Evolutionary conservation across 1,140 invertebrate species (phyloP).

Genomic region (Atta colombica): DNA sequence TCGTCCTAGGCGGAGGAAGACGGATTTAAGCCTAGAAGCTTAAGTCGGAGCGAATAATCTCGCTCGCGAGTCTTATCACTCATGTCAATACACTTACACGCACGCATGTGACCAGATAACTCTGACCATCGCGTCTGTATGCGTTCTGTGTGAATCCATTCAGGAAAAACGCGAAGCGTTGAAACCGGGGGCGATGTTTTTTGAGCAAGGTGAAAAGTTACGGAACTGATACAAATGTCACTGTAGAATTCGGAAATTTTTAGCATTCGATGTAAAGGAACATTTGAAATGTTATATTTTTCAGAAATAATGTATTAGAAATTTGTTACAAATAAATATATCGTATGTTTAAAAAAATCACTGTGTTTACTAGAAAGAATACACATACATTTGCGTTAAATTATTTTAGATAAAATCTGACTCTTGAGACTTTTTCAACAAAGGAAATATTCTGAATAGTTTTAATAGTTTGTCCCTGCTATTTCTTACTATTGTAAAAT

Average conservation of each 20-base stretch:
- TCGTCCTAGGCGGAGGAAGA: conserved; percentile 53
- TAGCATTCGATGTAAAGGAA: background rate
- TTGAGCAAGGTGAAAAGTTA: background rate
- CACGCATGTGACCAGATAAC: conserved; percentile 29
- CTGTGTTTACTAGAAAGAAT: background rate
- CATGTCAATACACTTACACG: conserved; percentile 51
- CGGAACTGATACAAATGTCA: background rate
- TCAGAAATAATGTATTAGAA: background rate
- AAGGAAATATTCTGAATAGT: background rate
- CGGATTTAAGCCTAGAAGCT: conserved; percentile 69
- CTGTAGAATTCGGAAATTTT: conserved; percentile 15
- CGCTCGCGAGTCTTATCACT: conserved; percentile 66
- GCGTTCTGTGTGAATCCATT: background rate
- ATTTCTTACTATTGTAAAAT: background rate
- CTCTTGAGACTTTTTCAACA: background rate
- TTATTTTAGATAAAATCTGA: conserved; percentile 14
- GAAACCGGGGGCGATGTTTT: conserved; percentile 17
- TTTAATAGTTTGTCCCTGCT: background rate
- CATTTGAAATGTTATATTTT: background rate
- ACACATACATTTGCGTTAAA: background rate
- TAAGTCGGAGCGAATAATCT: conserved; percentile 71
- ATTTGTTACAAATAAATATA: background rate
- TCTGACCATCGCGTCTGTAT: background rate
- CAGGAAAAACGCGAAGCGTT: conserved; percentile 9
- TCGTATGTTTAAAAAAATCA: background rate